Evolutionary conservation across 2,113 vertebrate species (phyloP), one percentile per base, ranked within the genome.

Genomic region (Nyctibius bracteatus): DNA sequence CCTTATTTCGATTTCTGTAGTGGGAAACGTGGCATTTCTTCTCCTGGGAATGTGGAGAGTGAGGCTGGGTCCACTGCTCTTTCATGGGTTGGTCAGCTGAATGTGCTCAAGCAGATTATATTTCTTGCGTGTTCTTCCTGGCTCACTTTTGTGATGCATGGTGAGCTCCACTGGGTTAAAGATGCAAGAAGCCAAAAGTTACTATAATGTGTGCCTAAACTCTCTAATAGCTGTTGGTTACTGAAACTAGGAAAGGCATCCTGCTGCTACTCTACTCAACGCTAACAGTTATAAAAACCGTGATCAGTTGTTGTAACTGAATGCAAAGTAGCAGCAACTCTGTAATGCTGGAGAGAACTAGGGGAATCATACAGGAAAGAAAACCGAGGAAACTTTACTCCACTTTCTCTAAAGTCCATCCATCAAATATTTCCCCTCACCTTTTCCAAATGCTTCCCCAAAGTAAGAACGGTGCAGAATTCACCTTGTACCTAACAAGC

Each of bases 351-450:
- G 22, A 54, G 81, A 44, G 47, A 37, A 67, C 22, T 2, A 1
- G 6, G 31, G n/a, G 8, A 83, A 39, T 79, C 10, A 1, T 35
- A 28, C 17, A 55, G 70, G 25, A 59, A 59, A 77, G 39, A 59
- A 63, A 59, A 39, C 12, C 10, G 18, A 14, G 35, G 30, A 51
- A 37, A 16, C 10, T 46, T 57, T 66, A n/a, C 7, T 72, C 14
- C 3, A 3, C 14, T 73, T 68, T 63, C 7, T 65, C 21, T 22
- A 0, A 61, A 78, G 23, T 68, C 39, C 21, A 5, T 51, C 39
- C 35, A 31, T 61, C 13, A 43, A 0, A 28, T 86, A 17, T 63
- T 80, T 65, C 19, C 9, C 12, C 10, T 11, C 1, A 1, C 21
- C 18, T 78, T 86, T 90, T 85, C 44, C 37, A 61, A 33, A 52